Evolutionary conservation across 2,113 vertebrate genomes (phyloP), one percentile per base, ranked within the genome.

Genomic region (Carettochelys insculpta): DNA sequence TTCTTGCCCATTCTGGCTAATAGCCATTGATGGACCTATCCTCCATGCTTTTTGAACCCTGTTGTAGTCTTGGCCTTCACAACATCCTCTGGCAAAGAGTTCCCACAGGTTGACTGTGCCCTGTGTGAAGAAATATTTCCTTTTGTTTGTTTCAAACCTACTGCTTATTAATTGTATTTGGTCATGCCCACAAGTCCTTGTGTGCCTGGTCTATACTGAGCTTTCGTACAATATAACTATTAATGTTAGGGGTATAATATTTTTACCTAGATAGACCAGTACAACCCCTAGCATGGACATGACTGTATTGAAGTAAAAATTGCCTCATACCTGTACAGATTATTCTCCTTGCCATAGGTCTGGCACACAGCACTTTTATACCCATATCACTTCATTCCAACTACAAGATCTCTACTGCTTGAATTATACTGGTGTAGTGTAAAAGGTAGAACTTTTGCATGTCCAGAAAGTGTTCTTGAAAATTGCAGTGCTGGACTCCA

Each of bases 331-430:
- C 58, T 17, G 58, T 65, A 65, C 19, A n/a, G 34, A 65, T 83
- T 51, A 80, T 25, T 84, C 27, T 80, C 17, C 13, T 77, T 88
- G 87, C 76, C 56, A 86, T 22, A 43, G 5, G 85, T 85, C 87
- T 93, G 86, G 79, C 85, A 94, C 85, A 88, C 90, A 93, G 25
- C 75, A 41, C 88, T 54, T 94, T 82, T 76, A 80, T 50, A 85
- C 50, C 22, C 87, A 54, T 38, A 0, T 81, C 87, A 95, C 53
- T 76, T 54, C 47, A 22, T 90, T 75, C 25, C 9, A 3, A 24
- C 84, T 6, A 11, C 41, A 80, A 31, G 31, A 31, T 54, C 91
- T 90, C 75, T 58, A 89, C 31, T 73, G 19, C 22, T 43, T 73
- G 24, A 6, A 24, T 25, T 43, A 41, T 65, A n/a, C 58, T 19